Base-by-base conservation (phyloP, 2,888 invertebrate species). In the Parasteatoda lunata region DNA sequence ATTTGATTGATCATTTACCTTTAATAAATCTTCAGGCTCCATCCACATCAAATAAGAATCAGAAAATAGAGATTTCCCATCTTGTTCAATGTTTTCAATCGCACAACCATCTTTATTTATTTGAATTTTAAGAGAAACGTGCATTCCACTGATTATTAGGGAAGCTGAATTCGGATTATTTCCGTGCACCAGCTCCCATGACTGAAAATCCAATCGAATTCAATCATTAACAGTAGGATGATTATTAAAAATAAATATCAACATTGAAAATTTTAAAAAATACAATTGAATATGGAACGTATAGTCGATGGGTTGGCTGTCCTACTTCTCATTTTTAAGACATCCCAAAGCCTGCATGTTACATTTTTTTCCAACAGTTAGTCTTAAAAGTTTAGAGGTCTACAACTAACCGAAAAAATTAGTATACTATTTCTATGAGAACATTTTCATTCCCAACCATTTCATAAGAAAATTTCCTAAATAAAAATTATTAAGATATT, bases 161-260 rank as follows among this genome's bases (percentile, higher is more conserved):
- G 47, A 8, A 4, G 78, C 77, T 3, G 68, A 49, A 54, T 87
- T 73, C 7, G 68, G 30, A n/a, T 82, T 7, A 0, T 64, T 64
- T 3, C 82, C 77, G 45, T 68, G 65, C 4, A 52, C 52, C 48
- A 87, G 64, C 15, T 87, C 87, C 87, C 87, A 87, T 47, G 87
- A 83, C 87, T 87, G 8, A 7, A 59, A 59, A 59, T 13, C 9
- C n/a, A 59, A 30, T 30, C 30, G 2, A 30, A 59, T 8, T 7
- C 9, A 59, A 0, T 8, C 9, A 59, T 59, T 59, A 9, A 8
- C 59, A 59, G n/a, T 8, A 59, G 8, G 4, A 59, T 59, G 0
- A 8, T 4, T 7, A 8, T 13, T 7, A 52, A 73, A 72, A 72
- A 15, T 5, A 30, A 3, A 45, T 51, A 30, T 45, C 13, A 7